Evolutionary conservation across 2,797 vertebrate species (phyloP).

Genomic region (Peromyscus attwateri): DNA sequence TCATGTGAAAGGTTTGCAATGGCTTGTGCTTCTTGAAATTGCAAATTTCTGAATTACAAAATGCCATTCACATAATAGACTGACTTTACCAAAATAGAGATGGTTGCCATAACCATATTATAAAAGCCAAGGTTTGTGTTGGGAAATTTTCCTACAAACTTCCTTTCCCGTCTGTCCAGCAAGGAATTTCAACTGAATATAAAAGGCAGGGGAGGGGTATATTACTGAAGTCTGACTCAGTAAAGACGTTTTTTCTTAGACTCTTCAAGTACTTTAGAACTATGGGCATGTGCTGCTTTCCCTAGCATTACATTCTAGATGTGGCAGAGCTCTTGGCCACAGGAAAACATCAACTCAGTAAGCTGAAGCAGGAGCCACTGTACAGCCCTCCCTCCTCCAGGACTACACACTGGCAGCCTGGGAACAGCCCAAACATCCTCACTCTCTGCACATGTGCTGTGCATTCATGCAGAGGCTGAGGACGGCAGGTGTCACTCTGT

Average conservation of each 20-base stretch:
- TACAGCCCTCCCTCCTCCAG: neutral
- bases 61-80: conserved; percentile 67
- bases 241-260: conserved; percentile 20
- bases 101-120: conserved; percentile 76
- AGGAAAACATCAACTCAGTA: neutral
- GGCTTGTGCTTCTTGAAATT: conserved; percentile 58
- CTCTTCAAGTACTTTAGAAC: neutral
- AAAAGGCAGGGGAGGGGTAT: neutral
- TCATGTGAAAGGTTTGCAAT: conserved; percentile 35
- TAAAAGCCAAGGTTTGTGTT: conserved; percentile 73
- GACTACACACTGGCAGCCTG: neutral
- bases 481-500: neutral
- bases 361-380: neutral
- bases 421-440: neutral
- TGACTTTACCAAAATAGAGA: conserved; percentile 80
- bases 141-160: conserved; percentile 76
- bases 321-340: neutral
- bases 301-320: neutral
- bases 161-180: conserved; percentile 75
- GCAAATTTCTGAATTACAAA: conserved; percentile 62
- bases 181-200: conserved; percentile 71
- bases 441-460: neutral
- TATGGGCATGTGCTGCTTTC: neutral
- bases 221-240: conserved; percentile 25
- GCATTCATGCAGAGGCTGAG: neutral